Percentiles rank a stretch among this genome's conserved stretches.
phyloP scores from a whole-genome alignment of 2,797 vertebrate species.

The Hozukius guyotensis region DNA sequence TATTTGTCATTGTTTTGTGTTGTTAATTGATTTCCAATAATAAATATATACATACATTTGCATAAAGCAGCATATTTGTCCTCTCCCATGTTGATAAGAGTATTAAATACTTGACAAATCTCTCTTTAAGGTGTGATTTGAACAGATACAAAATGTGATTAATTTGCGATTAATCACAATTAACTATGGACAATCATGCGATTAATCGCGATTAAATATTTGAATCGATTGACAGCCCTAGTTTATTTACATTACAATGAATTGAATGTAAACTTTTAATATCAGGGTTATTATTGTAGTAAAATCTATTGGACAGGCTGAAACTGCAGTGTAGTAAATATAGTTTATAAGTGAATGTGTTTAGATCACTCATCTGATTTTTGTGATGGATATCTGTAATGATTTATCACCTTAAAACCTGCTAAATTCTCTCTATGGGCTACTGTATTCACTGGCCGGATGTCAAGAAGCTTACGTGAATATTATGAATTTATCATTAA shows the following conservation, averaged over 20 bases:
- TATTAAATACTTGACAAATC: too few relatives aligned
- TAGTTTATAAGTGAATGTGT: neutral
- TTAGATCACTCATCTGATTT: neutral
- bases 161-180: too few relatives aligned
- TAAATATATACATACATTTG: too few relatives aligned
- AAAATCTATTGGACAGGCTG: neutral
- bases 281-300: neutral
- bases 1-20: too few relatives aligned
- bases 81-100: too few relatives aligned
- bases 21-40: too few relatives aligned
- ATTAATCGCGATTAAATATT: too few relatives aligned
- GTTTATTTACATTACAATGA: neutral
- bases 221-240: too few relatives aligned
- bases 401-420: conserved; percentile 1
- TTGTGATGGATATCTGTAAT: neutral
- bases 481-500: neutral
- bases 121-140: too few relatives aligned
- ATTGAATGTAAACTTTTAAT: neutral
- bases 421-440: neutral
- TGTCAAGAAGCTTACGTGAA: neutral
- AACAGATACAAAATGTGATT: too few relatives aligned
- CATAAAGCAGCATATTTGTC: too few relatives aligned
- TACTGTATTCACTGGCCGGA: neutral
- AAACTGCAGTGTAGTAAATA: neutral
- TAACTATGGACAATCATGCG: too few relatives aligned